phyloP scores from a whole-genome alignment of 1,140 invertebrate genomes.

The Gonatopus flavifemur region DNA sequence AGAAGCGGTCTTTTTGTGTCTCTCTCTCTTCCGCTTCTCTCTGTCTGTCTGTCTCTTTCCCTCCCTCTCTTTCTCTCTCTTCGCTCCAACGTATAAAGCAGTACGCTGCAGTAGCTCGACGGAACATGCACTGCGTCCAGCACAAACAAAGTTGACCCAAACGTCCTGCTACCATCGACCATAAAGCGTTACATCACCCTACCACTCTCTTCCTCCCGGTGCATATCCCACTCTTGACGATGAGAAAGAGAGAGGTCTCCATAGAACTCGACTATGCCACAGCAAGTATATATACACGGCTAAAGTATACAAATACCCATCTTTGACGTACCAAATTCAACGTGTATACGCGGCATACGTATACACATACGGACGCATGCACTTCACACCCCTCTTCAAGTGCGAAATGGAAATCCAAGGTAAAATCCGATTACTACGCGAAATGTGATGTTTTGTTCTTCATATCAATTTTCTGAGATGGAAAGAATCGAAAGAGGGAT shows the following conservation, averaged over 20 bases:
- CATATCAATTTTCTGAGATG: too few relatives aligned
- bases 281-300: slow-evolving; percentile 39
- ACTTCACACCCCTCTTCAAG: too few relatives aligned
- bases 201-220: not conserved
- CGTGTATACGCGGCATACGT: too few relatives aligned
- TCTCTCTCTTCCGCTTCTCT: slow-evolving; percentile 17
- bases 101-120: slow-evolving; percentile 12
- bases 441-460: too few relatives aligned
- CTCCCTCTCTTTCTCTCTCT: slow-evolving; percentile 11
- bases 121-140: slow-evolving; percentile 46
- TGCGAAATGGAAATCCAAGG: too few relatives aligned
- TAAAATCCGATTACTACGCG: too few relatives aligned
- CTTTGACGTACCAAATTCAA: slow-evolving; percentile 32
- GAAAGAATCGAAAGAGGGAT: too few relatives aligned
- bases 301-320: slow-evolving; percentile 47
- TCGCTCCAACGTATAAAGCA: slow-evolving; percentile 3
- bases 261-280: slow-evolving; percentile 24
- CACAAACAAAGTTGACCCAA: slow-evolving; percentile 55
- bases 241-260: not conserved
- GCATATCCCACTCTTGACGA: not conserved
- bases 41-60: not conserved
- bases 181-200: slow-evolving; percentile 10
- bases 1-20: slow-evolving; percentile 36
- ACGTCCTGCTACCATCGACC: slow-evolving; percentile 34
- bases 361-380: too few relatives aligned